Percentiles rank a stretch among this genome's conserved stretches.
Evolutionary conservation across 2,888 invertebrate species (phyloP).

Genomic region (Drosophila ezoana): DNA sequence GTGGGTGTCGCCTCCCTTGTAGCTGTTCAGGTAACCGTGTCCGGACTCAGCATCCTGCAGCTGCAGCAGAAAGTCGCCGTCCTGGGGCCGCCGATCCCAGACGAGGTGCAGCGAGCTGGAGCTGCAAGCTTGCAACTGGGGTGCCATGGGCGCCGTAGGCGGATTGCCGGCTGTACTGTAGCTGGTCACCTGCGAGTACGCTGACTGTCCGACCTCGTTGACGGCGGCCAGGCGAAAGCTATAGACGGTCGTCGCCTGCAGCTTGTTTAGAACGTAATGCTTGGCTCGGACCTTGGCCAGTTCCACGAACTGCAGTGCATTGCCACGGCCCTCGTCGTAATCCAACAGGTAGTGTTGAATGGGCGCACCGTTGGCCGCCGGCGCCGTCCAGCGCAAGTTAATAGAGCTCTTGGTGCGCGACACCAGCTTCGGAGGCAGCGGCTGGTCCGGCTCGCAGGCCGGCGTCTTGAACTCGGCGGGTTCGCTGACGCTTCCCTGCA

Average conservation of each 20-base stretch:
- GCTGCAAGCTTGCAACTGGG: conserved; percentile 88
- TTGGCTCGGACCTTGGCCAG: conserved; percentile 90
- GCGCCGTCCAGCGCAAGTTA: conserved; percentile 90
- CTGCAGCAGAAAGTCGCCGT: conserved; percentile 93
- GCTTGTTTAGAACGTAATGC: conserved; percentile 90
- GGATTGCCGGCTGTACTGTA: conserved; percentile 92
- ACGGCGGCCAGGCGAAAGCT: conserved; percentile 93
- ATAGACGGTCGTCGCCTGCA: conserved; percentile 92
- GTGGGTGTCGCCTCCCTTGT: conserved; percentile 90
- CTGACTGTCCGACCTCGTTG: conserved; percentile 91
- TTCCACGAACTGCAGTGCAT: conserved; percentile 88
- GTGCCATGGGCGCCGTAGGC: conserved; percentile 92
- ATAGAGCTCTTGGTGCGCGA: conserved; percentile 90
- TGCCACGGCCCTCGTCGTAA: conserved; percentile 89
- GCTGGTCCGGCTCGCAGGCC: conserved; percentile 92
- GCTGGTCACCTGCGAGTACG: conserved; percentile 89
- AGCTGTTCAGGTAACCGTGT: conserved; percentile 92
- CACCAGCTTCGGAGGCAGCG: conserved; percentile 90
- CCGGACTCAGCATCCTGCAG: conserved; percentile 90
- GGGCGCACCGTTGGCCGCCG: conserved; percentile 92
- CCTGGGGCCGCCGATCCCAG: conserved; percentile 91
- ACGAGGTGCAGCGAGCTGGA: conserved; percentile 88
- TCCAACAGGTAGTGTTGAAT: conserved; percentile 92
- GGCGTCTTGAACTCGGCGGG: conserved; percentile 93
- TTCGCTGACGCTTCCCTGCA: conserved; percentile 91